Base-by-base conservation (phyloP, 2,888 invertebrate species). In the Drosophila subsilvestris region DNA sequence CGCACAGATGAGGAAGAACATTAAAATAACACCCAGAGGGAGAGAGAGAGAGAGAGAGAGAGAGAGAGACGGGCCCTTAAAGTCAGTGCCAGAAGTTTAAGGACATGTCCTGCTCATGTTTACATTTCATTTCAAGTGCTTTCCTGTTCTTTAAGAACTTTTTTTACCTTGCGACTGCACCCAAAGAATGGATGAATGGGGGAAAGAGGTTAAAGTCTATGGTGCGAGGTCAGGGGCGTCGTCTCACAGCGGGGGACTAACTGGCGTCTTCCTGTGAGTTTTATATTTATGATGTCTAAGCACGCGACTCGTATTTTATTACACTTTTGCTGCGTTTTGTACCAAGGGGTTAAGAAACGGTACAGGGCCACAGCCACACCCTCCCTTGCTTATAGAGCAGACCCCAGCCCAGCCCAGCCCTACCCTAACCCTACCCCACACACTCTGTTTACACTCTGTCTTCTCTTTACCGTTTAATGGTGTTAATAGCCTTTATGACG, bases 221-320 rank as follows among this genome's bases (percentile, higher is more conserved):
- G 27, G 27, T 9, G 37, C 37, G 37, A 69, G 66, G 66, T 66
- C 66, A 66, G 74, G 47, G 66, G 54, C 74, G 75, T 50, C 27
- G 61, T 76, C 67, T 74, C 62, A 60, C 60, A 49, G 70, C 65
- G 60, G 61, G 49, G 66, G 71, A 59, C 57, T 66, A 66, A 66
- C 43, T 66, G 56, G 66, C 66, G 58, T 69, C 66, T 66, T 66
- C 66, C 66, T 66, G 66, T 48, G 72, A 60, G 43, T 74, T 53
- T 73, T 60, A 84, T 88, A 78, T 87, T 85, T 83, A 85, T 86
- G 88, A 78, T 62, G 66, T 79, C 73, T 69, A 60, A 82, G 60
- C 85, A 85, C 89, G 89, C 85, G 78, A 85, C 79, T 61, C 68
- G 69, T 63, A 73, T 77, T 74, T 75, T 60, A 89, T 85, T 89